phyloP scores from a whole-genome alignment of 1,140 invertebrate species.

The Lutraria rhynchaena region DNA sequence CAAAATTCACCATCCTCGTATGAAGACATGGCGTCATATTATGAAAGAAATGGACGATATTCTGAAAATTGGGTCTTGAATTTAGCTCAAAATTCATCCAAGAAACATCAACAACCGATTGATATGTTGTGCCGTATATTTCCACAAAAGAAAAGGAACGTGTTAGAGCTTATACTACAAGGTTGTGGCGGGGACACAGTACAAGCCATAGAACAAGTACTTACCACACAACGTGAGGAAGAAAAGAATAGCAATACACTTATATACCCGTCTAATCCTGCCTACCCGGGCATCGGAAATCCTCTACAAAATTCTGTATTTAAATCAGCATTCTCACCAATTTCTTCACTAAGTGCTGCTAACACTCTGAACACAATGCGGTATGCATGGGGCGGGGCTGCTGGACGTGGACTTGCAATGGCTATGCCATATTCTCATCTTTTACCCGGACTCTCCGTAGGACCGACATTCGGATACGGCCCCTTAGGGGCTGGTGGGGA shows the following conservation, averaged over 20 bases:
- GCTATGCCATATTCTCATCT: slow-evolving; percentile 51
- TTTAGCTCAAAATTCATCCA: slow-evolving; percentile 38
- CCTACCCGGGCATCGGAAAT: slow-evolving; percentile 7
- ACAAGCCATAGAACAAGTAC: slow-evolving; percentile 91
- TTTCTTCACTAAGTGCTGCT: slow-evolving; percentile 43
- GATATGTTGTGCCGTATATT: slow-evolving; percentile 92
- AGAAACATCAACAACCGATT: slow-evolving; percentile 82
- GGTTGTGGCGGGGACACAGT: slow-evolving; percentile 91
- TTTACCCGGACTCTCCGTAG: slow-evolving; percentile 52
- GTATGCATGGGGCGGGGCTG: slow-evolving; percentile 55
- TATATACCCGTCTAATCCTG: not conserved
- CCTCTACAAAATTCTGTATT: slow-evolving; percentile 50
- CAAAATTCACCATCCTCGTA: slow-evolving; percentile 13
- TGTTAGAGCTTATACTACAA: slow-evolving; percentile 91
- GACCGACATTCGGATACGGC: slow-evolving; percentile 31
- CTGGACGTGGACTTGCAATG: slow-evolving; percentile 37
- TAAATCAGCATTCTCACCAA: slow-evolving; percentile 58
- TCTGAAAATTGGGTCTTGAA: slow-evolving; percentile 59
- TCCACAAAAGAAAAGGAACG: slow-evolving; percentile 90
- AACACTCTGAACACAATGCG: slow-evolving; percentile 51
- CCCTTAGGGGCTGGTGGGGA: slow-evolving; percentile 16
- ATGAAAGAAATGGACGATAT: slow-evolving; percentile 40
- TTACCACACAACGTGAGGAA: slow-evolving; percentile 70
- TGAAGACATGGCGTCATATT: slow-evolving; percentile 13
- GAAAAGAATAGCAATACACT: slow-evolving; percentile 16